These are phyloP conservation scores for Himantopus leucocephalus DNA, from an alignment of 2,113 vertebrate species.

Conservation along the genomic window DNA sequence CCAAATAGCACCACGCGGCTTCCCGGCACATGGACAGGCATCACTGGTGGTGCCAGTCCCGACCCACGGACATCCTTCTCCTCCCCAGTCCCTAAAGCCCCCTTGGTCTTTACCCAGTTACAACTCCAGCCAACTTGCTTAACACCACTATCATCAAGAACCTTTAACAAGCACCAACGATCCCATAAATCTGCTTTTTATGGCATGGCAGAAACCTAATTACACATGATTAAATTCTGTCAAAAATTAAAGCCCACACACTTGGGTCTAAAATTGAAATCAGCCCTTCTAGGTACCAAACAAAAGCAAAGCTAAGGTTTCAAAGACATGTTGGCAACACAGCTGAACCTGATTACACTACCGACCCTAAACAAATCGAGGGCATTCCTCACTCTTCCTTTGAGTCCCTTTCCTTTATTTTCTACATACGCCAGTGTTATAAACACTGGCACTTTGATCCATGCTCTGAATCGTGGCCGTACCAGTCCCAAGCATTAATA, in stretches of 20 bases:
- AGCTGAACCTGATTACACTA: neutral
- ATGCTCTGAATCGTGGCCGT: neutral
- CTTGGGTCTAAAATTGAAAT: neutral
- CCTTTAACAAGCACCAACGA: neutral
- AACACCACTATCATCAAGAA: neutral
- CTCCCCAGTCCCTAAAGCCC: neutral
- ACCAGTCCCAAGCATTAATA: neutral
- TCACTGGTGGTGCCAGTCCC: no score
- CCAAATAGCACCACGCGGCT: accelerated
- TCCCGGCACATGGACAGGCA: accelerated
- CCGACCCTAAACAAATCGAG: neutral
- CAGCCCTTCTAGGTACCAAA: neutral
- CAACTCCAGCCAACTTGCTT: neutral
- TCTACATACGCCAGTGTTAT: neutral
- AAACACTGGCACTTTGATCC: neutral
- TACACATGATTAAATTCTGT: slow-evolving; percentile 6
- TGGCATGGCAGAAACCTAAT: neutral
- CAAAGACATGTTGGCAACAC: neutral
- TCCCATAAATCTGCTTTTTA: neutral
- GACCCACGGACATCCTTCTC: accelerated
- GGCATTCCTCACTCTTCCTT: neutral
- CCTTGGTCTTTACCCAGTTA: neutral
- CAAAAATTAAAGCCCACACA: slow-evolving; percentile 25
- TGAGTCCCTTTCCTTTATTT: neutral
- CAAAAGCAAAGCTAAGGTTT: neutral